Base-by-base conservation (phyloP, 2,797 vertebrate genomes). In the Nyctalus aviator region DNA sequence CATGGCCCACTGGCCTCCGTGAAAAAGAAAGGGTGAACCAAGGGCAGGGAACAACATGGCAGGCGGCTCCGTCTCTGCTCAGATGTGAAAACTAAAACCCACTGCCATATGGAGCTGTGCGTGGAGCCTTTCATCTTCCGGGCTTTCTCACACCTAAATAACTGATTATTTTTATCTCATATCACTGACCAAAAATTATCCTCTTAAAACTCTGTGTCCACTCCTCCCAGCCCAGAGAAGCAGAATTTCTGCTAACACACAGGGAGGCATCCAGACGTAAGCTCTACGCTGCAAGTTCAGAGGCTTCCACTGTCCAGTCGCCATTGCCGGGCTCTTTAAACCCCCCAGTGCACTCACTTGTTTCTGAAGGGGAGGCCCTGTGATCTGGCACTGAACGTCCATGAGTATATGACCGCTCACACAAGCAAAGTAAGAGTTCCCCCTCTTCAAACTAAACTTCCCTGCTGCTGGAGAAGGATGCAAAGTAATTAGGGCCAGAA, bases 51-150 rank as follows among this genome's bases (percentile, higher is more conserved):
- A 75, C 23, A 18, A 93, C 57, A 85, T 7, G 13, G 50, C 35
- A 64, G 68, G n/a, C 1, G 88, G 32, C 21, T 92, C 41, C 73
- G 37, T 55, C 72, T 93, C 13, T 37, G 73, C 14, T n/a, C 46
- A 88, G 18, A 92, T 8, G 62, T 75, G 30, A 84, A 87, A 90
- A 35, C 37, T 76, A 94, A 72, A 87, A 27, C 69, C 73, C 44
- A 48, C 44, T 14, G 27, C 73, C 6, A 57, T 37, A 57, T 17
- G 73, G 30, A 75, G n/a, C 13, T 57, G 32, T 21, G 6, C 13
- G 48, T 3, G 1, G 5, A 35, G 59, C 0, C 68, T 81, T 90
- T 72, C 59, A 71, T 59, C 32, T 53, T 81, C 53, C 77, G 23
- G 57, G 30, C 27, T 87, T 81, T 53, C 79, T 50, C 35, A 32